Evolutionary conservation across 2,113 vertebrate species (phyloP).

Genomic region (Neodontobutis hainanensis): DNA sequence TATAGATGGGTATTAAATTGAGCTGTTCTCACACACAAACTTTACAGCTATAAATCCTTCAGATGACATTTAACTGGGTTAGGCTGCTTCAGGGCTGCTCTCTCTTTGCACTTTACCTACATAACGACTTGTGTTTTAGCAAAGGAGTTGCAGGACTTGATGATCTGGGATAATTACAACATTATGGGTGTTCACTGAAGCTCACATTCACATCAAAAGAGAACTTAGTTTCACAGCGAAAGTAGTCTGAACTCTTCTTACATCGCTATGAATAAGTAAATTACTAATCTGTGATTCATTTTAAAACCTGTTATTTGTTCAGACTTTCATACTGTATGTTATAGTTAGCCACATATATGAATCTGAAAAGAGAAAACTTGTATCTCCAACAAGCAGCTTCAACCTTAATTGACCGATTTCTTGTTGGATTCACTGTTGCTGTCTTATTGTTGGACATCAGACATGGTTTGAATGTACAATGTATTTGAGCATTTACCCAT

Average conservation of each 20-base stretch:
- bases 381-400: too few species aligned
- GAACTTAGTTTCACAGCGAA: too few species aligned
- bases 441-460: too few species aligned
- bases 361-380: too few species aligned
- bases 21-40: constrained; percentile 5
- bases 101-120: constrained; percentile 12
- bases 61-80: constrained; percentile 21
- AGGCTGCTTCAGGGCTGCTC: neutral
- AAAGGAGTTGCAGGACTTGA: constrained; percentile 10
- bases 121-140: constrained; percentile 27
- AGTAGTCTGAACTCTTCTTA: neutral
- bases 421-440: too few species aligned
- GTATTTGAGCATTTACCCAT: neutral
- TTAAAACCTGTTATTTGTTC: too few species aligned
- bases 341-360: too few species aligned
- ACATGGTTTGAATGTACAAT: neutral
- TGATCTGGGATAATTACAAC: constrained; percentile 30
- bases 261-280: neutral
- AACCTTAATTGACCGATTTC: too few species aligned
- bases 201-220: neutral
- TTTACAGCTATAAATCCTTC: constrained; percentile 36
- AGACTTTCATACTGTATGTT: too few species aligned
- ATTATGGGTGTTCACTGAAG: constrained; percentile 33
- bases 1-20: too few species aligned
- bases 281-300: neutral